Evolutionary conservation across 1,140 invertebrate species (phyloP), one percentile per base, ranked within the genome.

Genomic region (Subanguina moxae): DNA sequence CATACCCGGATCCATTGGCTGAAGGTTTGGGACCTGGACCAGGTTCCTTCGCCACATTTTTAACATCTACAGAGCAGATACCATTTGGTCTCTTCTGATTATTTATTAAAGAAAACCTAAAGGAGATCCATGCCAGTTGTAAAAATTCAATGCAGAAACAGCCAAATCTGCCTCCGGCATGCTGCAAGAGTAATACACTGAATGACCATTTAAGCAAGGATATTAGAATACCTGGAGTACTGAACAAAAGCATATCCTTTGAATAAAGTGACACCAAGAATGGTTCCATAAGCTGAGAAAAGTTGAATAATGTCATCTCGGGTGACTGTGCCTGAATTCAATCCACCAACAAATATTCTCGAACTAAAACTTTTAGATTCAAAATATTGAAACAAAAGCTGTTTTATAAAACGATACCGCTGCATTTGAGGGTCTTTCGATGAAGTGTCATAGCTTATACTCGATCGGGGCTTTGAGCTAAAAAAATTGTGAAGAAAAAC

Each of bases 181-280:
- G 57, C n/a, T 25, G 23, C 3, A 52, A n/a, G 43, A 52, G 17
- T 52, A 7, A 7, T 8, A 52, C 8, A 52, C 3, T 52, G 15
- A 52, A 7, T 19, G 48, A 52, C 8, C 3, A 52, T 52, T 52
- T 52, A 52, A 38, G 32, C 32, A 5, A 38, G 11, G 32, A 5
- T 38, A 38, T 11, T 38, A 11, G 3, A 38, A 5, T 38, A 38
- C 32, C 28, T 61, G 19, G 68, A 70, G 17, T 56, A 72, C 61
- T 72, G 70, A 5, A 72, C 71, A 65, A 72, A 72, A n/a, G 70
- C 70, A 25, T 74, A 72, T 3, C 70, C 70, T 38, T 72, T 72
- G 45, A 72, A 72, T 21, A 72, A 30, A 7, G 70, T 72, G 7
- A 72, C 68, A 42, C 70, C 70, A 17, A 72, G 17, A 32, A 72